Base-by-base conservation (phyloP, 2,888 invertebrate species). In the Drosophila lutescens region DNA sequence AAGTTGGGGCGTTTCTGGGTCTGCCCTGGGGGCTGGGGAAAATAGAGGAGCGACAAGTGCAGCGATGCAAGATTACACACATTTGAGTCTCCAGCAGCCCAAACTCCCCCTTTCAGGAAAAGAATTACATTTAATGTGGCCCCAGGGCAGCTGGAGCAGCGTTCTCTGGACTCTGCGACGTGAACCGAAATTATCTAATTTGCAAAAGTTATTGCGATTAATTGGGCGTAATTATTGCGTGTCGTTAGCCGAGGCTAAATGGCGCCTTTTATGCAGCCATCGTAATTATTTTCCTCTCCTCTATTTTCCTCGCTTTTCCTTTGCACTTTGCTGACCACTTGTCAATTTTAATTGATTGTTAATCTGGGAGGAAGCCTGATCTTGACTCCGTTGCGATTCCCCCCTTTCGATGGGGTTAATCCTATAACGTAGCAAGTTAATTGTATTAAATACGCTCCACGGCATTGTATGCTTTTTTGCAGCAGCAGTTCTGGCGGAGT, bases 321-420 rank as follows among this genome's bases (percentile, higher is more conserved):
- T 12, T 15, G 58, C 68, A 67, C 67, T 73, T 10, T 77, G 79
- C 75, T 66, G 55, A 57, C 55, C 68, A 74, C 78, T 89, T 90
- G 87, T 88, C 90, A 90, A 88, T 90, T 90, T 89, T 90, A 90
- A 90, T 90, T 90, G 90, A 90, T 90, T 90, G 88, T 90, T 90
- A 90, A 90, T 90, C 90, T 89, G 81, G 76, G 70, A 77, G 74
- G 78, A 61, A 59, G 80, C 73, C 66, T 79, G 82, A 86, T 79
- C 86, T 74, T 67, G 70, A 58, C 58, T 63, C 65, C 46, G 56
- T 65, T 50, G 30, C 56, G 26, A 30, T 23, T 20, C 36, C 34
- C 53, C 38, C 38, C 10, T 47, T 55, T 40, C 46, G 61, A 41
- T 58, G 80, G 79, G 85, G 80, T 86, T 88, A 85, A 88, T 88